Base-by-base conservation (phyloP, 2,888 invertebrate species). In the Drosophila mimetica region DNA sequence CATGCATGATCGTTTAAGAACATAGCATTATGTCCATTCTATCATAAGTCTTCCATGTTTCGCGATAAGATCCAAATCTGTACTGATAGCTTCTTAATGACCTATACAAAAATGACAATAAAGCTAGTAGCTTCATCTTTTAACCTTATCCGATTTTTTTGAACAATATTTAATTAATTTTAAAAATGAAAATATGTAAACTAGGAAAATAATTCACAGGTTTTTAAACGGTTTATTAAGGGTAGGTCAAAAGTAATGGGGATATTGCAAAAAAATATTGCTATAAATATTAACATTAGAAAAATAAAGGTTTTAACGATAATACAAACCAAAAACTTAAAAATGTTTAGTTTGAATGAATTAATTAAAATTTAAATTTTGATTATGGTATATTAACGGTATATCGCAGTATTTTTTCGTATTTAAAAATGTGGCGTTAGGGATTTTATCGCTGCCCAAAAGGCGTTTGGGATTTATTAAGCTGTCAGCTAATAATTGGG, bases 401-500 rank as follows among this genome's bases (percentile, higher is more conserved):
- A 44, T 28, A 28, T 44, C 6, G n/a, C 42, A 11, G 44, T 44
- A 44, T 44, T 16, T 11, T 44, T 3, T 5, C 4, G 9, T n/a
- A n/a, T 22, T 13, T 1, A 28, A 44, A 28, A 13, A 7, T 16
- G 11, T 18, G 46, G 46, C 46, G 46, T 18, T 46, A 46, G 46
- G 28, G 7, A 30, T 46, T 46, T 30, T 4, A 6, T 11, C 4
- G 13, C 16, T 25, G 5, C 9, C 6, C 28, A 16, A 14, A 46
- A 25, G 30, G 46, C 46, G 46, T 18, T 46, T 30, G 46, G 46
- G 46, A 46, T 46, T 44, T 46, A 46, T 13, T 30, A 46, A 85
- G 83, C 83, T 86, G 80, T 75, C 87, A 86, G 63, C 71, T 70
- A 74, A 65, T 77, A 85, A 87, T 86, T 84, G 81, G 88, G 83